Evolutionary conservation across 2,113 vertebrate genomes (phyloP), one percentile per base, ranked within the genome.

Genomic region (Crotophaga sulcirostris): DNA sequence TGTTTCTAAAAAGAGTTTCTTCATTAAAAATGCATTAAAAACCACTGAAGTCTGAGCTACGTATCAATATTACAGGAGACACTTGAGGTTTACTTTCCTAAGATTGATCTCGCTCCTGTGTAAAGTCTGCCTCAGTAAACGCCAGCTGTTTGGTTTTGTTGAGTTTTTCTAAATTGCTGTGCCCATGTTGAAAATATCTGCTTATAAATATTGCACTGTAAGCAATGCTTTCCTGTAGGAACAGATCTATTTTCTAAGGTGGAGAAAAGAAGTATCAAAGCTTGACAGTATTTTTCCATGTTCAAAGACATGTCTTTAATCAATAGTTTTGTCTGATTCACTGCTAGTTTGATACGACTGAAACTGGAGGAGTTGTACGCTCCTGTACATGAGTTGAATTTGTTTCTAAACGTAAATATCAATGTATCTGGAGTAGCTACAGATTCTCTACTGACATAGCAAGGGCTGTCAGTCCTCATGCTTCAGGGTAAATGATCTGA

Each of bases 1-100:
- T 67, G 59, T 90, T 94, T 93, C 15, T 33, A 52, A 86, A 86
- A 81, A 84, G 42, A 0, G 0, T 87, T 94, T 95, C 64, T 91
- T 88, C 90, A 91, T 96, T 86, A 92, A 96, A 96, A 95, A 96
- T 86, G 21, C 40, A 95, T 92, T 90, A 54, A 79, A 90, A 89
- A 9, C 2, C 51, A 70, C 55, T 77, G 82, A 91, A 78, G 67
- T 87, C 91, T 91, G 72, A 91, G 79, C 47, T 78, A 55, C 2
- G 0, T 78, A 94, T 96, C 88, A 95, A 90, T 97, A 94, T 97
- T 94, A 88, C 15, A 96, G 85, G 38, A 93, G 68, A 69, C 79
- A 87, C 68, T 75, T 66, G 85, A 93, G 56, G 40, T 87, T 94
- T 94, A 42, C 80, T 92, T 95, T 75, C 79, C 66, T 74, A 54